Conservation (phyloP, 2,113 vertebrate species). For the Alligator sinensis region DNA sequence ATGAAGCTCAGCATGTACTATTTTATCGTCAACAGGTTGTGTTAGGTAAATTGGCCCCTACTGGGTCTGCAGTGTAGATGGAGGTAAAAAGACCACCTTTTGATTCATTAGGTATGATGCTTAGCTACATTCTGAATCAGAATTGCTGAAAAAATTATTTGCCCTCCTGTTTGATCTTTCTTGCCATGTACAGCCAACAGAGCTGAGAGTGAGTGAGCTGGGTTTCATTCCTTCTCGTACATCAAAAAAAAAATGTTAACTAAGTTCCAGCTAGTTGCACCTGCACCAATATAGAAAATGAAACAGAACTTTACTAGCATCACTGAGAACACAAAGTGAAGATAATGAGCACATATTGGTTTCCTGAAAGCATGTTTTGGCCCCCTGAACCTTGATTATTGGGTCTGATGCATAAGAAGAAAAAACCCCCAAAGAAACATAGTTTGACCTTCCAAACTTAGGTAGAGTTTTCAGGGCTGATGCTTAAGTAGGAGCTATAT, state of each 20-base stretch:
- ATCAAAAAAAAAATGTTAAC: background rate
- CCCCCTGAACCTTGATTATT: background rate
- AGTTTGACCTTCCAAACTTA: background rate
- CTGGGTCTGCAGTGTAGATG: background rate
- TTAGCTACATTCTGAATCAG: background rate
- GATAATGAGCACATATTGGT: background rate
- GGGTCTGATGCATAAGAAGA: background rate
- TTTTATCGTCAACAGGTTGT: background rate
- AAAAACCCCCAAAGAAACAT: background rate
- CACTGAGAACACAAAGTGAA: background rate
- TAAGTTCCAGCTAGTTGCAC: background rate
- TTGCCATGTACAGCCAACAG: background rate
- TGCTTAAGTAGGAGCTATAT: background rate
- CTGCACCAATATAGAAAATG: accelerated
- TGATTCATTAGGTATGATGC: background rate
- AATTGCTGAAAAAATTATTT: background rate
- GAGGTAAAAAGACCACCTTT: background rate
- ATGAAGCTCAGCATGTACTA: accelerated
- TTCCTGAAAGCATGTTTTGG: background rate
- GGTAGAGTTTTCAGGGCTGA: background rate
- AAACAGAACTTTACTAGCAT: background rate
- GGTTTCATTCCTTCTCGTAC: background rate
- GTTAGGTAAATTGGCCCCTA: background rate
- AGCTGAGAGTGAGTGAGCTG: accelerated
- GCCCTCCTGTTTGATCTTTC: background rate